Evolutionary conservation across 2,113 vertebrate species (phyloP).

Genomic region (Pachyramphus minor): DNA sequence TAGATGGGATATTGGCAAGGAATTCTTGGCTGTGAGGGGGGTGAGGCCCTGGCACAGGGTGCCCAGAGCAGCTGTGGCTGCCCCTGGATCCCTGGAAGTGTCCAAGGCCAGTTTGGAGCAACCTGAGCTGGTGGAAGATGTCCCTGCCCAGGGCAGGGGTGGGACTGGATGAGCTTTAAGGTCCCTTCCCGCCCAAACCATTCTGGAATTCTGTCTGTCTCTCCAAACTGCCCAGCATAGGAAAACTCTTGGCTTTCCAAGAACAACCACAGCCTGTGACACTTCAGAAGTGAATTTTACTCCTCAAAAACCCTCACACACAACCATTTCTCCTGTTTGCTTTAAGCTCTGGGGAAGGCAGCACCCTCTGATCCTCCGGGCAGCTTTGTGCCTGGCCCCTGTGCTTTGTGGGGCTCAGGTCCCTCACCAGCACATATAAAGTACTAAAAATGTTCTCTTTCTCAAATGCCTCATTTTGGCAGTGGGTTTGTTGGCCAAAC

Average conservation of each 20-base stretch:
- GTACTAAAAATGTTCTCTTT: background rate
- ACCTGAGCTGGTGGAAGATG: fast-evolving
- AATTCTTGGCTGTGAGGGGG: background rate
- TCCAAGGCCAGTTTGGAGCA: background rate
- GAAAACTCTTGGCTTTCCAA: background rate
- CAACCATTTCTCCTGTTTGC: background rate
- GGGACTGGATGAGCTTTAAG: background rate
- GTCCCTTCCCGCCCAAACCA: background rate
- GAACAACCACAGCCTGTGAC: background rate
- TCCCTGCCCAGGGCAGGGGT: background rate
- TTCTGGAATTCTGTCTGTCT: background rate
- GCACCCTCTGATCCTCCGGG: background rate
- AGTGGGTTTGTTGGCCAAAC: background rate
- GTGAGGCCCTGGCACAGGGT: background rate
- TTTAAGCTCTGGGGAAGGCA: background rate
- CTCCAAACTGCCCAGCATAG: background rate
- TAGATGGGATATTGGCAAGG: background rate
- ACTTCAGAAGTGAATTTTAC: background rate
- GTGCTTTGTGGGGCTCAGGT: background rate
- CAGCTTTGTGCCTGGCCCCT: background rate
- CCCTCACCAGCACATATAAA: background rate
- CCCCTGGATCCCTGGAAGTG: background rate
- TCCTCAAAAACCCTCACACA: too few relatives aligned
- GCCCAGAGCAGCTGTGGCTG: background rate
- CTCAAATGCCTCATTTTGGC: background rate